These are phyloP conservation scores for Ceratotherium simum DNA, from an alignment of 2,113 vertebrate genomes.

Conservation along the genomic window DNA sequence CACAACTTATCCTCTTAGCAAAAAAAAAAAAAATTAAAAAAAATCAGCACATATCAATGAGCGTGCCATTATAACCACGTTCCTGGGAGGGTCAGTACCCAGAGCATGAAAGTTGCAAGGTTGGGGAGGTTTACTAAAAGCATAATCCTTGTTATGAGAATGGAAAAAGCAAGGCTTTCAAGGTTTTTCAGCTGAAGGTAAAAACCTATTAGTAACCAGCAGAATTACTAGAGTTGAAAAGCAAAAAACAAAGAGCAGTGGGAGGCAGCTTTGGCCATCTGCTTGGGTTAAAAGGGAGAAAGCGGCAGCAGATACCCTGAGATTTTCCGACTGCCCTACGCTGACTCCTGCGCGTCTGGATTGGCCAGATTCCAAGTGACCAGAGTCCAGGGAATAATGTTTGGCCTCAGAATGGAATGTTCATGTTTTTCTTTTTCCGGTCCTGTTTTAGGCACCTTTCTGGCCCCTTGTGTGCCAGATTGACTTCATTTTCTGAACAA, in stretches of 20 bases:
- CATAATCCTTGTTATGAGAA: not conserved
- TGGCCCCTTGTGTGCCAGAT: not conserved
- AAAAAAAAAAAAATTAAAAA: no score
- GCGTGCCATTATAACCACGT: rapidly evolving
- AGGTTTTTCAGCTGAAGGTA: not conserved
- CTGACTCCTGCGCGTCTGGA: rapidly evolving
- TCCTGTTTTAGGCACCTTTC: not conserved
- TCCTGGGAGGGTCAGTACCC: no score
- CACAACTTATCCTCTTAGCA: not conserved
- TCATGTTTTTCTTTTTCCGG: not conserved
- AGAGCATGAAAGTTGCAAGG: not conserved
- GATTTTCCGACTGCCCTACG: rapidly evolving
- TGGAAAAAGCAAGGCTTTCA: not conserved
- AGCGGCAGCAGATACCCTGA: no score
- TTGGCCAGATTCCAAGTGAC: no score
- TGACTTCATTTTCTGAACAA: not conserved
- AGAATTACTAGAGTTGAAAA: not conserved
- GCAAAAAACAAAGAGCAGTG: rapidly evolving
- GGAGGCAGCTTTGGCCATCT: no score
- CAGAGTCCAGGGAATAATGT: no score
- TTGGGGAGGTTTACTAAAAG: not conserved
- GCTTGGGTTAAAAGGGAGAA: not conserved
- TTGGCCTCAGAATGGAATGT: not conserved
- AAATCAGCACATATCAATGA: not conserved
- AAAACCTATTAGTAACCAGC: not conserved